phyloP scores from a whole-genome alignment of 2,888 invertebrate species.

The Dynastes hyllus region DNA sequence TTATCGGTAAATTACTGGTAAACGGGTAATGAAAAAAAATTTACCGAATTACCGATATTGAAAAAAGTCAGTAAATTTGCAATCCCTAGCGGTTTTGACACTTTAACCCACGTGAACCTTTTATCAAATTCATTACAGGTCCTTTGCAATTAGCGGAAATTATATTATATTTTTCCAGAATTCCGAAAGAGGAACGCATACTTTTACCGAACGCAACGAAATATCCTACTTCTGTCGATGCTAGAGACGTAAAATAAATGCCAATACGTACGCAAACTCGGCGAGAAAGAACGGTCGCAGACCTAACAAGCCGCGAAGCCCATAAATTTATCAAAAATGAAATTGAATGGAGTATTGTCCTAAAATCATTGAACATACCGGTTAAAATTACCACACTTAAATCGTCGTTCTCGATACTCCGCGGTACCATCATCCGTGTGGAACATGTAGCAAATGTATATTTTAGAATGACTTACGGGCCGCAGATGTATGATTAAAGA shows the following conservation, averaged over 20 bases:
- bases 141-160: no score
- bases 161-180: neutral
- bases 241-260: conserved; percentile 28
- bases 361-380: conserved; percentile 50
- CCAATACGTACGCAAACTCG: conserved; percentile 21
- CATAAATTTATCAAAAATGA: conserved; percentile 53
- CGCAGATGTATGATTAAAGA: conserved; percentile 66
- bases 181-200: no score
- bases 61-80: no score
- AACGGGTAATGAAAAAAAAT: no score
- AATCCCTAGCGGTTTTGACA: no score
- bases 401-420: conserved; percentile 29
- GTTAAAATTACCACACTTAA: conserved; percentile 47
- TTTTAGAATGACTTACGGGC: conserved; percentile 62
- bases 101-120: no score
- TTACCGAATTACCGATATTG: no score
- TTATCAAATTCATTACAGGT: no score
- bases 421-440: conserved; percentile 36
- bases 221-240: neutral
- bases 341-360: conserved; percentile 53
- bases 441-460: conserved; percentile 40
- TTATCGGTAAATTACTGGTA: no score
- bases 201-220: neutral
- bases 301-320: conserved; percentile 44
- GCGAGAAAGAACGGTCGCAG: conserved; percentile 32